Percentiles rank a stretch among this genome's conserved stretches.
These are phyloP conservation scores for Adelphocoris suturalis DNA, from an alignment of 2,888 invertebrate species.

Conservation along the genomic window DNA sequence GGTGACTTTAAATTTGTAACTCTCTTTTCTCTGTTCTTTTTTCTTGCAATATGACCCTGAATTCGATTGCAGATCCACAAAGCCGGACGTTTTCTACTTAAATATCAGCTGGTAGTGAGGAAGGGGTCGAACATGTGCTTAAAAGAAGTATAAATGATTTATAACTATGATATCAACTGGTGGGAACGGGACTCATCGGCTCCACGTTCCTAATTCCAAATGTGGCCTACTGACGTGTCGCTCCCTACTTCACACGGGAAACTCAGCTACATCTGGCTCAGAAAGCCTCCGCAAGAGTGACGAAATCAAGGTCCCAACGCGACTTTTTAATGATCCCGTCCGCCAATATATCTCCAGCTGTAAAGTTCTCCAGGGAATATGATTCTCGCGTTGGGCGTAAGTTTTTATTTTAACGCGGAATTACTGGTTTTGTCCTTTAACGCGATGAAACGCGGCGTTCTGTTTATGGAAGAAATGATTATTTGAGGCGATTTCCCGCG, in stretches of 20 bases:
- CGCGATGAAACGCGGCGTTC: not conserved
- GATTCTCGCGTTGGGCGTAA: not conserved
- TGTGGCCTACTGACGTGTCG: constrained; percentile 35
- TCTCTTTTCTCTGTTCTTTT: too few species aligned
- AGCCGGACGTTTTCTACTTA: not conserved
- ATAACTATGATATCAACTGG: constrained; percentile 34
- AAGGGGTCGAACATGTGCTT: not conserved
- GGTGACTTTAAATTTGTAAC: too few species aligned
- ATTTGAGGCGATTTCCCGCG: not conserved
- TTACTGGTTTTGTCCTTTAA: not conserved
- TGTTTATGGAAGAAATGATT: not conserved
- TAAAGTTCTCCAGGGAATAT: constrained; percentile 30
- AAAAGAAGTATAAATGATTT: not conserved
- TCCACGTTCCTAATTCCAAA: constrained; percentile 26
- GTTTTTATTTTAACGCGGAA: not conserved
- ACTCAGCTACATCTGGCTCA: constrained; percentile 33
- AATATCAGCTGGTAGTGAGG: not conserved
- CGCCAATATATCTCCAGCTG: constrained; percentile 32
- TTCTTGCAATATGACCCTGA: constrained; percentile 75
- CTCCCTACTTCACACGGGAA: constrained; percentile 34
- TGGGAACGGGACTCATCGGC: constrained; percentile 30
- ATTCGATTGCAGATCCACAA: not conserved
- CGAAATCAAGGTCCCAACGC: constrained; percentile 30
- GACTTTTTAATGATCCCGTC: constrained; percentile 27
- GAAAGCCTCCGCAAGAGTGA: constrained; percentile 23